Percentiles rank a stretch among this genome's conserved stretches.
phyloP scores from a whole-genome alignment of 1,140 invertebrate species.

The Papilio machaon region DNA sequence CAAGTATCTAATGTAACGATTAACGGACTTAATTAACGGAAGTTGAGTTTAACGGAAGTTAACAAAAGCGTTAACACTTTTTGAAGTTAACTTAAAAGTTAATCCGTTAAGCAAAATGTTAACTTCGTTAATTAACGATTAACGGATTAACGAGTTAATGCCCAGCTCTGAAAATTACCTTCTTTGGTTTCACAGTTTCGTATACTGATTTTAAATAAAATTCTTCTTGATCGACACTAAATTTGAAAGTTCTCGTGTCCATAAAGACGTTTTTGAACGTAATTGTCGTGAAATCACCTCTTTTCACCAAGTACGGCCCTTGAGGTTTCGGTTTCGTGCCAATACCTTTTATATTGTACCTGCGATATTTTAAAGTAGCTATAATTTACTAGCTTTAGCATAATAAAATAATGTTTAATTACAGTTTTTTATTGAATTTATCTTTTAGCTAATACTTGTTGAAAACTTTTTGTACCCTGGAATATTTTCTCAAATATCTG shows the following conservation, averaged over 20 bases:
- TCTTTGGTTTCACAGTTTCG: slow-evolving; percentile 67
- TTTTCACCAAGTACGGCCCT: slow-evolving; percentile 65
- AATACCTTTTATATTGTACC: slow-evolving; percentile 67
- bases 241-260: slow-evolving; percentile 62
- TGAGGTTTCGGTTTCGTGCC: slow-evolving; percentile 64
- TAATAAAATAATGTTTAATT: not conserved
- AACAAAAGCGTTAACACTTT: too few relatives aligned
- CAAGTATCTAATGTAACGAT: too few relatives aligned
- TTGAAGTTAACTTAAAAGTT: too few relatives aligned
- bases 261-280: slow-evolving; percentile 72
- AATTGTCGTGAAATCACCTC: slow-evolving; percentile 56
- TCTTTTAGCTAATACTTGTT: too few relatives aligned
- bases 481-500: too few relatives aligned
- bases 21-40: too few relatives aligned
- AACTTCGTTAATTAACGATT: too few relatives aligned
- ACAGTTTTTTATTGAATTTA: not conserved
- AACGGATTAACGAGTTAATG: too few relatives aligned
- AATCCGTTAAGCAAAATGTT: too few relatives aligned
- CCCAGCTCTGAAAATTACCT: slow-evolving; percentile 57
- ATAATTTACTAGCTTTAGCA: not conserved
- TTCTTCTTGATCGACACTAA: slow-evolving; percentile 63
- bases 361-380: slow-evolving; percentile 50
- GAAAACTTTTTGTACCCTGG: too few relatives aligned
- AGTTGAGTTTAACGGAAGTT: too few relatives aligned
- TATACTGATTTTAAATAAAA: slow-evolving; percentile 65